Conservation (phyloP, 2,888 invertebrate species). For the Metellina segmentata region DNA sequence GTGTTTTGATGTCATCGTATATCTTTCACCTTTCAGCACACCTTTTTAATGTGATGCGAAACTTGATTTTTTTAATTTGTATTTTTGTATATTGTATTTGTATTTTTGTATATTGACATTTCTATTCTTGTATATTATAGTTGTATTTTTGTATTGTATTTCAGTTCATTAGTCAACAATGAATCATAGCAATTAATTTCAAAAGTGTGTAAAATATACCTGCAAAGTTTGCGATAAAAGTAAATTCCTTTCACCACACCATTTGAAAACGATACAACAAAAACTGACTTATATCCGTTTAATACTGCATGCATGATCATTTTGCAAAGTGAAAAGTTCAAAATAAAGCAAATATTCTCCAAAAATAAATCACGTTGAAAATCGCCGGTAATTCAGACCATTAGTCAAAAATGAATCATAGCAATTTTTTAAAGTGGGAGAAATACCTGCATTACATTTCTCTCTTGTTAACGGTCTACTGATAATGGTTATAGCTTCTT, state of each 20-base stretch:
- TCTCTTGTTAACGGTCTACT: slow-evolving; percentile 31
- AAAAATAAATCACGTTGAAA: background rate
- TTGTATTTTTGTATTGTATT: no score
- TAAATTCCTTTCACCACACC: background rate
- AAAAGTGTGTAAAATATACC: slow-evolving; percentile 15
- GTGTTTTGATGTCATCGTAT: no score
- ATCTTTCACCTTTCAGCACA: background rate
- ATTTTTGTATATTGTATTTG: background rate
- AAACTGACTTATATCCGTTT: background rate
- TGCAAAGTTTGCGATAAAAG: background rate
- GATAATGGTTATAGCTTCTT: slow-evolving; percentile 49
- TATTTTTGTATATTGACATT: background rate
- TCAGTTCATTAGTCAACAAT: slow-evolving; percentile 19
- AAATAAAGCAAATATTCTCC: background rate
- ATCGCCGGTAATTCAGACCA: background rate
- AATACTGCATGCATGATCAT: background rate
- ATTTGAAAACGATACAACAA: background rate
- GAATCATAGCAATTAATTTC: slow-evolving; percentile 11
- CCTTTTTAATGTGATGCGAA: background rate
- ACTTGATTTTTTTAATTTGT: background rate
- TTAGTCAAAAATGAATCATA: slow-evolving; percentile 25
- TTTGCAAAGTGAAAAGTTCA: background rate
- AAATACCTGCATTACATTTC: slow-evolving; percentile 8
- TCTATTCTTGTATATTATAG: background rate
- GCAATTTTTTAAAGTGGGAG: slow-evolving; percentile 20